Percentiles rank a stretch among this genome's conserved stretches.
phyloP scores from a whole-genome alignment of 2,888 invertebrate species.

The Drosophila quinaria region DNA sequence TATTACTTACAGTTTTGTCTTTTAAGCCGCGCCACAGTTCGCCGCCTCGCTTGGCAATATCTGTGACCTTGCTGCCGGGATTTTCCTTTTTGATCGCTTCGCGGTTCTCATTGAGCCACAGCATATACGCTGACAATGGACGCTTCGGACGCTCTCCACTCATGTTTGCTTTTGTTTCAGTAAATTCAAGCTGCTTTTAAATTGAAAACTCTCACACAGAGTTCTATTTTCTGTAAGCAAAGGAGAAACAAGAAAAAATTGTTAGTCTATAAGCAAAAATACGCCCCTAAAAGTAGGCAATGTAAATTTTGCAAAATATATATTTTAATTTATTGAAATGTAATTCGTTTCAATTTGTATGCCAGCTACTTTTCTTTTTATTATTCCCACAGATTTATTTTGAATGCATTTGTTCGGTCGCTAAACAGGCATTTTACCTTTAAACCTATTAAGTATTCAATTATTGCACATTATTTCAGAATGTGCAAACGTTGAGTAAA shows the following conservation, averaged over 20 bases:
- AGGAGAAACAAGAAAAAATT: neutral
- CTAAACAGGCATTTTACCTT: conserved; percentile 17
- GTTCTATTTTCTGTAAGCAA: conserved; percentile 26
- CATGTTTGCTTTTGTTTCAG: conserved; percentile 85
- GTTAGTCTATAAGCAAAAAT: conserved; percentile 1
- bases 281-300: conserved; percentile 20
- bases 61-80: conserved; percentile 96
- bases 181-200: conserved; percentile 8
- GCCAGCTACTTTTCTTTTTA: neutral
- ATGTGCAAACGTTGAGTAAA: conserved; percentile 51
- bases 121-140: conserved; percentile 96
- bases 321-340: neutral
- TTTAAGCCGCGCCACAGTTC: conserved; percentile 97
- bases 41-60: conserved; percentile 97
- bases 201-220: conserved; percentile 6
- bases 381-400: neutral
- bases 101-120: conserved; percentile 96
- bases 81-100: conserved; percentile 95
- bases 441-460: conserved; percentile 46
- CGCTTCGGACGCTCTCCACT: conserved; percentile 97
- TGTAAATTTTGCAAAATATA: neutral
- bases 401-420: conserved; percentile 13
- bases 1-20: conserved; percentile 90
- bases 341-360: conserved; percentile 17
- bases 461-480: conserved; percentile 54